Percentiles rank a stretch among this genome's conserved stretches.
Evolutionary conservation across 2,797 vertebrate species (phyloP).

Genomic region (Dipus sagitta): DNA sequence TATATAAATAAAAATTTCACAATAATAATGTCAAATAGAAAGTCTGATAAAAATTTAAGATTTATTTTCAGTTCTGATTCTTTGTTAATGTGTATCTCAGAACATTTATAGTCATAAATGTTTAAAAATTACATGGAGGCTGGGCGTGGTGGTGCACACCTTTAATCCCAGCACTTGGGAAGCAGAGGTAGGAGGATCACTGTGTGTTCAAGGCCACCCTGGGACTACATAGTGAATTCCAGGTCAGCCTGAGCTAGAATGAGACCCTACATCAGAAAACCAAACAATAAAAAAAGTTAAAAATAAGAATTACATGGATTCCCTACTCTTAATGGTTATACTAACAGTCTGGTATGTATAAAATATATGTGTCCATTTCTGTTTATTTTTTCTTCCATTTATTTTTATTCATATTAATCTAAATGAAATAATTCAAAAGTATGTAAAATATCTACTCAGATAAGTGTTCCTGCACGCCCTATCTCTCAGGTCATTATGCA

Average conservation of each 20-base stretch:
- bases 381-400: not conserved
- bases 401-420: not conserved
- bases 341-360: not conserved
- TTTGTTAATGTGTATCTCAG: not conserved
- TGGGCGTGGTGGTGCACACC: too few relatives aligned
- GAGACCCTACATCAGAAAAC: too few relatives aligned
- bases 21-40: not conserved
- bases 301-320: not conserved
- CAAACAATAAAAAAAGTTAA: too few relatives aligned
- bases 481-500: not conserved
- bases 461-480: not conserved
- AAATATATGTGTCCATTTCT: not conserved
- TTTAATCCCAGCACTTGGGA: too few relatives aligned
- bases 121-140: not conserved
- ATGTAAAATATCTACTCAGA: not conserved
- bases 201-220: too few relatives aligned
- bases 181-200: too few relatives aligned
- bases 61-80: not conserved
- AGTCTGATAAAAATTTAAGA: not conserved
- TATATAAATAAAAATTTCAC: not conserved
- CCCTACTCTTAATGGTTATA: not conserved
- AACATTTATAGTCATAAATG: not conserved
- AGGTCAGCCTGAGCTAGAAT: too few relatives aligned
- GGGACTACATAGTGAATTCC: too few relatives aligned
- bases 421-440: not conserved